Conservation (phyloP, 2,797 vertebrate genomes). For the Simalia tracyae region DNA sequence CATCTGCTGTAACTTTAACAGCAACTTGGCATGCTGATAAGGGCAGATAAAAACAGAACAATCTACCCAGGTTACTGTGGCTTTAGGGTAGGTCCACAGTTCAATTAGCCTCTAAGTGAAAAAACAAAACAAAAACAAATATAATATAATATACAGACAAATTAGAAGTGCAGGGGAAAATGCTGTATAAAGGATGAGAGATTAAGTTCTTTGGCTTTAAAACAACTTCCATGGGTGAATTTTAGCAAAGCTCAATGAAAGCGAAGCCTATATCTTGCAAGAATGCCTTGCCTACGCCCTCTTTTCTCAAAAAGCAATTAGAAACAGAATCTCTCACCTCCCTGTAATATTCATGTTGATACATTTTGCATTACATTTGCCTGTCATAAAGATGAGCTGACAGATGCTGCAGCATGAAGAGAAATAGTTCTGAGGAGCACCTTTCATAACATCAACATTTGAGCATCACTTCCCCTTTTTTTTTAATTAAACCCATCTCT, state of each 20-base stretch:
- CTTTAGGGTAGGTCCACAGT: neutral
- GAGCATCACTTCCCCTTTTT: neutral
- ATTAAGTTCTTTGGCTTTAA: neutral
- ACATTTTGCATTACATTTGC: conserved; percentile 20
- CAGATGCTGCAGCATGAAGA: conserved; percentile 10
- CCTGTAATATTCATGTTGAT: conserved; percentile 16
- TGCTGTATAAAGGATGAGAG: neutral
- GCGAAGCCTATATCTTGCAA: neutral
- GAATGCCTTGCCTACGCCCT: conserved; percentile 3
- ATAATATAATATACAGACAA: neutral
- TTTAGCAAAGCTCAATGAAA: conserved; percentile 4
- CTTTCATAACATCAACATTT: neutral
- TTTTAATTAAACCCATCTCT: neutral
- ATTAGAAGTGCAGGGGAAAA: neutral
- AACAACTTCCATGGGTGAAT: neutral
- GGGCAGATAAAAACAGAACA: neutral
- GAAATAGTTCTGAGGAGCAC: neutral
- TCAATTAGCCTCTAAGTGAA: neutral
- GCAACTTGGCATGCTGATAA: neutral
- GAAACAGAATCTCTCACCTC: conserved; percentile 12
- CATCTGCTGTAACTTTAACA: neutral
- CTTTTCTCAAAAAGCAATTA: conserved; percentile 29
- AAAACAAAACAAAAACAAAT: neutral
- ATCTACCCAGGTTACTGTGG: neutral
- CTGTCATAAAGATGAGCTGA: conserved; percentile 24